phyloP scores from a whole-genome alignment of 2,888 invertebrate genomes.

The Tetragonisca angustula region DNA sequence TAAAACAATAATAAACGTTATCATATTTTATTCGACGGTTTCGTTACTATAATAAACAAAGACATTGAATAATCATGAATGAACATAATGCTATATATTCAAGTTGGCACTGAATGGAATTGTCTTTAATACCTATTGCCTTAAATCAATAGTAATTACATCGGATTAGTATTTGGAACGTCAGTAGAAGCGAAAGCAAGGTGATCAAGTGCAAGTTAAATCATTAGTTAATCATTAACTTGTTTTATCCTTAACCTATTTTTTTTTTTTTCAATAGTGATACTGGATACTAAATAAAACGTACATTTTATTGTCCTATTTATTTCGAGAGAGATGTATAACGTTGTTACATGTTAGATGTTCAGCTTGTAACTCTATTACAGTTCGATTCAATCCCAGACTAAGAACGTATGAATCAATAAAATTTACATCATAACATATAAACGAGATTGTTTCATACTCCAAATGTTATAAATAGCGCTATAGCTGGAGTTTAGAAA shows the following conservation, averaged over 20 bases:
- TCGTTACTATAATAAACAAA: background rate
- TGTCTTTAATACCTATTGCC: background rate
- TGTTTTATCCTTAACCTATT: no score
- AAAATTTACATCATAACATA: background rate
- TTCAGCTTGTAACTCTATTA: background rate
- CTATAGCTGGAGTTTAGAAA: background rate
- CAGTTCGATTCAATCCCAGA: background rate
- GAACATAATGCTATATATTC: no score
- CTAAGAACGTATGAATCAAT: background rate
- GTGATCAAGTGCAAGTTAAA: background rate
- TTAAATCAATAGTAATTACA: background rate
- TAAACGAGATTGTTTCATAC: no score
- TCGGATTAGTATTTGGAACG: background rate
- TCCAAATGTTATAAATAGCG: no score
- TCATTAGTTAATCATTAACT: no score
- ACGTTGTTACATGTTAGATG: background rate
- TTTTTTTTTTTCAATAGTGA: no score
- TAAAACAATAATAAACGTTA: background rate
- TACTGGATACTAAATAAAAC: background rate
- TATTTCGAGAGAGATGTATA: background rate
- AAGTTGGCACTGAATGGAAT: background rate
- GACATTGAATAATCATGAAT: background rate
- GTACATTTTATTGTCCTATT: background rate
- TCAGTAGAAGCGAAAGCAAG: background rate
- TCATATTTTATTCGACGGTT: background rate